Base-by-base conservation (phyloP, 2,888 invertebrate genomes). In the Rhopalosiphum nymphaeae region DNA sequence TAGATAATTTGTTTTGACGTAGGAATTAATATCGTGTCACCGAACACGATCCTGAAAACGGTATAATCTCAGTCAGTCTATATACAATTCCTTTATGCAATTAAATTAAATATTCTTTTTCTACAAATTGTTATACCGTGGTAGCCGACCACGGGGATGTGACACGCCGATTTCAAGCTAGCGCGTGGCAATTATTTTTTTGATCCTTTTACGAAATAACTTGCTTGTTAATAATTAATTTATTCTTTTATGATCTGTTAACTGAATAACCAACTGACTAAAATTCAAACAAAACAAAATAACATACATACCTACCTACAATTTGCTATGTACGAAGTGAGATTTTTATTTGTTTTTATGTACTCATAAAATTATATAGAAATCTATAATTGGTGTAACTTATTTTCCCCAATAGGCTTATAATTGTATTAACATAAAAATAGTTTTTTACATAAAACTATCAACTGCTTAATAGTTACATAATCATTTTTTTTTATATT, bases 191-290 rank as follows among this genome's bases (percentile, higher is more conserved):
- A 78, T 78, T 78, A 78, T 88, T 88, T 10, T n/a, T 88, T 88
- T 88, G 53, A 36, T 88, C 87, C 53, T 88, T 53, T 16, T 53
- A 88, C 36, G 25, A 42, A 42, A 56, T 42, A 56, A 25, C 57
- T 89, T 57, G 89, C 44, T 89, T 56, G 57, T 57, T 57, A 53
- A 57, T 89, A 89, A 89, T 57, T 89, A 5, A 57, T 89, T 89
- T 89, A 89, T 42, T 56, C 56, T 29, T 57, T 57, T 29, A 26
- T 13, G 53, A 42, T 42, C 88, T 42, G 16, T 56, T 42, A 29
- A n/a, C 42, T n/a, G 89, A 44, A 57, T 89, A 89, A 57, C 42
- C 44, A n/a, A 16, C 26, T 36, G 36, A 78, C 36, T 36, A 78
- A 36, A 78, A 78, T 78, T 78, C 21, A 78, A 78, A 78, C 36